Percentiles rank a stretch among this genome's conserved stretches.
Conservation (phyloP, 1,140 invertebrate genomes). For the Anastrepha obliqua region DNA sequence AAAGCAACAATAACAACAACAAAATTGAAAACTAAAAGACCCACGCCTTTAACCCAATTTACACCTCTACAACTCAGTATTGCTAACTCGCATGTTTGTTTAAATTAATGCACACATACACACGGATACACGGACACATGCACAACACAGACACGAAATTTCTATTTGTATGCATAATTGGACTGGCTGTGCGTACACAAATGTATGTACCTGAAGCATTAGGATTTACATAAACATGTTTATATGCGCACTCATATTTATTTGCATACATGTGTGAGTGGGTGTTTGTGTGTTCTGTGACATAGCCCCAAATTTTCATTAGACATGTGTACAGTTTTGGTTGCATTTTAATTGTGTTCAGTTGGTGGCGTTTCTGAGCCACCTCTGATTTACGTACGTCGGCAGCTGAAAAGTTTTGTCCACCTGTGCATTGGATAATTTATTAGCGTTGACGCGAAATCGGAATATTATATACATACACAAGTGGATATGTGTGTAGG, state of each 20-base stretch:
- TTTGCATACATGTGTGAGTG: neutral
- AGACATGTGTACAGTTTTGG: slow-evolving; percentile 33
- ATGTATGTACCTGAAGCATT: neutral
- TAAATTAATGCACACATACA: neutral
- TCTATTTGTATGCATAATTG: slow-evolving; percentile 29
- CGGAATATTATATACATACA: neutral
- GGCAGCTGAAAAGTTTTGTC: neutral
- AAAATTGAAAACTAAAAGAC: neutral
- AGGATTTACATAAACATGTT: slow-evolving; percentile 18
- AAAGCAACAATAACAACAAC: neutral
- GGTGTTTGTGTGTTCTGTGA: neutral
- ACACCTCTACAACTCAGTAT: slow-evolving; percentile 13
- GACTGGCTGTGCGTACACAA: neutral
- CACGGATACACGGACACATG: neutral
- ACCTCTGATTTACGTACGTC: neutral
- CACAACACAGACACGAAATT: neutral
- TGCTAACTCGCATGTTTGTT: neutral
- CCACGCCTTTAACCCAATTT: slow-evolving; percentile 32
- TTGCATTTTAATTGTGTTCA: slow-evolving; percentile 29
- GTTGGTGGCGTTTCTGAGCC: neutral
- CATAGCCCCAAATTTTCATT: slow-evolving; percentile 2
- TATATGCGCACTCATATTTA: slow-evolving; percentile 1
- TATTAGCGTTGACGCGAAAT: slow-evolving; percentile 6
- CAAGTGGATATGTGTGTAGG: neutral
- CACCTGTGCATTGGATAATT: slow-evolving; percentile 29